A percentile compares a stretch with the other conserved stretches of the same genome.
Conservation (phyloP, 1,140 invertebrate species). For the Heliconius hermathena region DNA sequence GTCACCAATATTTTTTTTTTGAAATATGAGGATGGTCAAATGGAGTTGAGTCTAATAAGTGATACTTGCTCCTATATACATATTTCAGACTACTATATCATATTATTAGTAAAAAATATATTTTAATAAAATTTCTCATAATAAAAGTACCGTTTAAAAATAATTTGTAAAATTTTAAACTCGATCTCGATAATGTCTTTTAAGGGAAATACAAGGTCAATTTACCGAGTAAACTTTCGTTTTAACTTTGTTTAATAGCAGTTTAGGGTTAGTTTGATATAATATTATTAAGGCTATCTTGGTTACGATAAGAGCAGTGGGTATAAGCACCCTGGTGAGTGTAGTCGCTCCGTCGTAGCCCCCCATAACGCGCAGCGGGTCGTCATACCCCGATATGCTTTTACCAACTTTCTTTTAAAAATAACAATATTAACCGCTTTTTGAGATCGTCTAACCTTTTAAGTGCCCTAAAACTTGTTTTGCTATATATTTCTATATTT, state of each 20-base stretch:
- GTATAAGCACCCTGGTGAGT: conserved; percentile 62
- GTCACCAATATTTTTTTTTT: too few relatives aligned
- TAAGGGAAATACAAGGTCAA: not conserved
- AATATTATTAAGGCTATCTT: conserved; percentile 64
- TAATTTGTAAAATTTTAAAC: too few relatives aligned
- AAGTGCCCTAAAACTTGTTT: conserved; percentile 2
- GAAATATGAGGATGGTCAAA: too few relatives aligned
- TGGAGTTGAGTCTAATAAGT: too few relatives aligned
- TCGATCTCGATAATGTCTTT: not conserved
- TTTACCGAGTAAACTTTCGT: not conserved
- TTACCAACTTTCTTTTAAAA: conserved; percentile 42
- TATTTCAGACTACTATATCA: too few relatives aligned
- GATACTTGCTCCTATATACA: too few relatives aligned
- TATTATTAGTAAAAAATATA: not conserved
- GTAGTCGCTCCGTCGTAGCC: conserved; percentile 60
- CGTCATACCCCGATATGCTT: conserved; percentile 43
- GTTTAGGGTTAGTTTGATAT: conserved; percentile 13
- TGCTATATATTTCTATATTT: conserved; percentile 1
- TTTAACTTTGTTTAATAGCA: conserved; percentile 22
- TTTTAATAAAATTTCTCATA: too few relatives aligned
- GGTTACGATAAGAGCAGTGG: conserved; percentile 62
- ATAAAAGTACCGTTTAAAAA: too few relatives aligned
- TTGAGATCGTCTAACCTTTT: conserved; percentile 8
- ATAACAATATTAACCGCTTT: conserved; percentile 20
- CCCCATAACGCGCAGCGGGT: conserved; percentile 63